These are phyloP conservation scores for Azorinus chamasolen DNA, from an alignment of 2,888 invertebrate species.

Conservation along the genomic window DNA sequence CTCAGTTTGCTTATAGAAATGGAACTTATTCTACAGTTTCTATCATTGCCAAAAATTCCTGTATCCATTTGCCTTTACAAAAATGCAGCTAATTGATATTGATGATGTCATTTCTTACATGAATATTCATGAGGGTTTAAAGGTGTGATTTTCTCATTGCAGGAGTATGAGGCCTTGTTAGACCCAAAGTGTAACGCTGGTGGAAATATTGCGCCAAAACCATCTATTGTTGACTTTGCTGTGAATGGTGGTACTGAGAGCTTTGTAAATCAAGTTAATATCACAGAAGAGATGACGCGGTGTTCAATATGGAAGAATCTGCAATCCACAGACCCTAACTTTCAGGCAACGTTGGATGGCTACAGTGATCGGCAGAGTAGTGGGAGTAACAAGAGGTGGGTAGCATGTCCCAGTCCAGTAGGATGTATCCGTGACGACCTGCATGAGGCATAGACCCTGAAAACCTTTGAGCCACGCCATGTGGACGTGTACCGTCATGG, in stretches of 20 bases:
- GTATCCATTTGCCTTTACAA: too few relatives aligned
- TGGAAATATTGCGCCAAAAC: constrained; percentile 20
- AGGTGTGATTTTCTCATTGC: not conserved
- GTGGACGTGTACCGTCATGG: too few relatives aligned
- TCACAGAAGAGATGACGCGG: constrained; percentile 97
- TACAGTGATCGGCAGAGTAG: constrained; percentile 1
- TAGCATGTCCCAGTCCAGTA: not conserved
- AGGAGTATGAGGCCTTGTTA: constrained; percentile 54
- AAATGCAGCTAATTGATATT: too few relatives aligned
- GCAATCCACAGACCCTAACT: constrained; percentile 72
- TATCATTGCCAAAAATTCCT: too few relatives aligned
- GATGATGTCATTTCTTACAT: too few relatives aligned
- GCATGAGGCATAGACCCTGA: too few relatives aligned
- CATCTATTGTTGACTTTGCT: constrained; percentile 56
- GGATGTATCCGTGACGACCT: too few relatives aligned
- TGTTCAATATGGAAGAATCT: constrained; percentile 93
- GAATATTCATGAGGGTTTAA: too few relatives aligned
- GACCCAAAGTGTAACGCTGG: constrained; percentile 46
- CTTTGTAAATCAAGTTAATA: constrained; percentile 80
- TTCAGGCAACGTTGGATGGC: too few relatives aligned
- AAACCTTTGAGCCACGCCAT: too few relatives aligned
- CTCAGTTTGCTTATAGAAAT: too few relatives aligned
- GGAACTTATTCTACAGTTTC: too few relatives aligned
- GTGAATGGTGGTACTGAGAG: constrained; percentile 57
- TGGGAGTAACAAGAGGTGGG: constrained; percentile 19